Conservation (phyloP, 1,140 invertebrate genomes). For the Drosophila paulistorum region DNA sequence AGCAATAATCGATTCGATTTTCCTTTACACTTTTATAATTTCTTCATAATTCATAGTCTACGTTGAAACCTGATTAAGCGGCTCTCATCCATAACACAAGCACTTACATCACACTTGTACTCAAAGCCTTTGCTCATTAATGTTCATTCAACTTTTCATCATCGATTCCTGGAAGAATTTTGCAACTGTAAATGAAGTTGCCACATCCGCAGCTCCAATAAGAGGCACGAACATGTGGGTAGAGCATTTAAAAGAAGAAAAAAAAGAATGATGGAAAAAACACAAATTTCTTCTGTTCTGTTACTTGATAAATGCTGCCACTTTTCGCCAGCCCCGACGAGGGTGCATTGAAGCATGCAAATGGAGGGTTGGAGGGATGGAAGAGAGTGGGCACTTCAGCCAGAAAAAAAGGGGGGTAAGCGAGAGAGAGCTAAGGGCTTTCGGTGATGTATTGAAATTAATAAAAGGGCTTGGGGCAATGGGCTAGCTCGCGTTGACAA, state of each 20-base stretch:
- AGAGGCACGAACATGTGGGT: conserved; percentile 32
- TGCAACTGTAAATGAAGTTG: conserved; percentile 52
- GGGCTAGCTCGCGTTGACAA: conserved; percentile 52
- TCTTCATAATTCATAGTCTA: background rate
- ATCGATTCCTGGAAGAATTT: conserved; percentile 22
- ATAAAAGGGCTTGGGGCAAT: conserved; percentile 60
- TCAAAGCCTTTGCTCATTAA: conserved; percentile 1
- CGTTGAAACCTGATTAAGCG: too few relatives aligned
- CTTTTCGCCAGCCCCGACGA: conserved; percentile 29
- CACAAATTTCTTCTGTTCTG: conserved; percentile 1
- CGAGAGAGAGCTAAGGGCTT: conserved; percentile 7
- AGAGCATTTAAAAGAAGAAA: background rate
- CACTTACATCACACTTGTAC: background rate
- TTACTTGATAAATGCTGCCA: conserved; percentile 57
- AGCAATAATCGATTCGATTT: background rate
- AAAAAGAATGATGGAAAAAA: background rate
- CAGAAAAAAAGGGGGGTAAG: conserved; percentile 13
- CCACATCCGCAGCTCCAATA: conserved; percentile 49
- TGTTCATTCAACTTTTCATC: conserved; percentile 10
- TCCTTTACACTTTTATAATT: background rate
- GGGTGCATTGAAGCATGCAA: conserved; percentile 53
- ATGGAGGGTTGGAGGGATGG: conserved; percentile 23
- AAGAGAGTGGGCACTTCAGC: conserved; percentile 45
- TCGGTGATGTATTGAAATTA: conserved; percentile 70
- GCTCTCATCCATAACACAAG: conserved; percentile 1